A percentile compares a stretch with the other conserved stretches of the same genome.
These are phyloP conservation scores for Polydrusus pterygomalis DNA, from an alignment of 2,888 invertebrate genomes.

Conservation along the genomic window DNA sequence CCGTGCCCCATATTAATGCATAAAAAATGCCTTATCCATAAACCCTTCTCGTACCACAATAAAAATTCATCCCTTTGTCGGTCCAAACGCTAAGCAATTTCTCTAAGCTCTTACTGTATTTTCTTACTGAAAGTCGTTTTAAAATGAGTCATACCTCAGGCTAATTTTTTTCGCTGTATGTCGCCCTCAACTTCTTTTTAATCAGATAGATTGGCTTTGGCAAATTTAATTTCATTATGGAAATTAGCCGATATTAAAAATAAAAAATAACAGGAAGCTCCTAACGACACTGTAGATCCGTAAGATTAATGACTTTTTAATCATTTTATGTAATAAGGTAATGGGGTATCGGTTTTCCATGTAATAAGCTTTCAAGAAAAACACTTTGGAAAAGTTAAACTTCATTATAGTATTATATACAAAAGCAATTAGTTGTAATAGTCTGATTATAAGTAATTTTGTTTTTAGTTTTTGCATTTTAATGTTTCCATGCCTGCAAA, in stretches of 20 bases:
- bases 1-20: slow-evolving; percentile 52
- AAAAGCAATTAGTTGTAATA: slow-evolving; percentile 6
- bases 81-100: slow-evolving; percentile 27
- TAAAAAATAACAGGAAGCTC: slow-evolving; percentile 47
- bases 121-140: slow-evolving; percentile 32
- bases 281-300: slow-evolving; percentile 45
- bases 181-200: slow-evolving; percentile 57
- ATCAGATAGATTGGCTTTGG: slow-evolving; percentile 61
- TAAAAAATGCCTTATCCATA: slow-evolving; percentile 58
- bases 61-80: slow-evolving; percentile 52
- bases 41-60: slow-evolving; percentile 54
- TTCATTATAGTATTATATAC: slow-evolving; percentile 24
- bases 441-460: too few relatives aligned
- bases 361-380: slow-evolving; percentile 43
- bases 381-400: slow-evolving; percentile 42
- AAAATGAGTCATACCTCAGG: slow-evolving; percentile 21
- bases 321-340: slow-evolving; percentile 57
- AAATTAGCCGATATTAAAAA: slow-evolving; percentile 62
- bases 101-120: slow-evolving; percentile 42
- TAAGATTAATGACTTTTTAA: slow-evolving; percentile 65
- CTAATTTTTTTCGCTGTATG: slow-evolving; percentile 30
- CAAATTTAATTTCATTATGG: slow-evolving; percentile 65
- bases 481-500: too few relatives aligned
- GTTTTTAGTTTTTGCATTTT: too few relatives aligned
- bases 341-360: slow-evolving; percentile 51